Evolutionary conservation across 2,888 invertebrate genomes (phyloP).

Genomic region (Zonitis immaculata): DNA sequence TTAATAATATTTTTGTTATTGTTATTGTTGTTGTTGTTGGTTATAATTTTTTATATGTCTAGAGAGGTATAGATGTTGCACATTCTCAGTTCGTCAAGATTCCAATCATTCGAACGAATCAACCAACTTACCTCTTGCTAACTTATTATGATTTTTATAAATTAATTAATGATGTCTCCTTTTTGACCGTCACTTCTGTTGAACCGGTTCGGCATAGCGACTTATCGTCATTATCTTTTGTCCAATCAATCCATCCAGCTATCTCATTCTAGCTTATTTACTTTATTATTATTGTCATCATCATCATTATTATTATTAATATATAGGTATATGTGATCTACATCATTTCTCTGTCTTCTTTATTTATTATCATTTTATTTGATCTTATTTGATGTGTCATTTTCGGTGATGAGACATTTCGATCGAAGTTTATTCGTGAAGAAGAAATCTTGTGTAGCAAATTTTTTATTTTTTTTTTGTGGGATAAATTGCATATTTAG

Average conservation of each 20-base stretch:
- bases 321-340: not conserved
- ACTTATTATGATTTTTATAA: conserved; percentile 23
- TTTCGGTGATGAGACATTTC: not conserved
- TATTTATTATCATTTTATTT: not conserved
- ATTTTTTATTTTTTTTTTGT: not conserved
- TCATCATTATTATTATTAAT: no score
- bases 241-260: conserved; percentile 12
- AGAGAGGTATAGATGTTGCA: not conserved
- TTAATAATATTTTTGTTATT: not conserved
- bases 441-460: not conserved
- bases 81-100: conserved; percentile 1
- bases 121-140: not conserved
- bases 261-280: no score
- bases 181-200: conserved; percentile 24
- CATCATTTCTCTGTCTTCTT: not conserved
- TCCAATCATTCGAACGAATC: conserved; percentile 2
- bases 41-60: not conserved
- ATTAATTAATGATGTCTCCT: conserved; percentile 31
- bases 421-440: not conserved
- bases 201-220: conserved; percentile 24
- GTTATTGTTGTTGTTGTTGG: not conserved
- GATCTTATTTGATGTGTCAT: not conserved
- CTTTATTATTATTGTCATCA: no score
- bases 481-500: not conserved
- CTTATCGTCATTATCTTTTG: conserved; percentile 22